These are phyloP conservation scores for Hirundichthys speculiger DNA, from an alignment of 2,113 vertebrate genomes.

Conservation along the genomic window DNA sequence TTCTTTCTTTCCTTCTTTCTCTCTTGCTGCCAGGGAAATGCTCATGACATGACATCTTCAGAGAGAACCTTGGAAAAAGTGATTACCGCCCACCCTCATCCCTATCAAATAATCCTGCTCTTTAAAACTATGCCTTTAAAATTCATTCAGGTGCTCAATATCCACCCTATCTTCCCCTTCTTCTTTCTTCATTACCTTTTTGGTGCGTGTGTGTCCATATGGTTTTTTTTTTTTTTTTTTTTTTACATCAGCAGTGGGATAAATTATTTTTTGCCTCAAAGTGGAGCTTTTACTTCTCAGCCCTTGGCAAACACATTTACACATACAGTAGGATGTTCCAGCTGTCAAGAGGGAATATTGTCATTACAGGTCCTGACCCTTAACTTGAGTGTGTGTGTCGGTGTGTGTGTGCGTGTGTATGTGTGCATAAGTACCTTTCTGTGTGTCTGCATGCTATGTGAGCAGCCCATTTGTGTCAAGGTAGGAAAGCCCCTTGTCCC, in stretches of 20 bases:
- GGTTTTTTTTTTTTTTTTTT: not conserved
- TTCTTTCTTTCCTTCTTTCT: constrained; percentile 18
- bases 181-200: constrained; percentile 23
- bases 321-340: constrained; percentile 19
- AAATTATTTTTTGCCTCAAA: constrained; percentile 32
- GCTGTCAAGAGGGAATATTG: constrained; percentile 43
- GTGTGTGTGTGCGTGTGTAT: constrained; percentile 1
- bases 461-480: not conserved
- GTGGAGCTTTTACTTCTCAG: constrained; percentile 29
- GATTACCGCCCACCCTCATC: constrained; percentile 50
- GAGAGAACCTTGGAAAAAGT: constrained; percentile 76
- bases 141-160: constrained; percentile 21
- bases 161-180: constrained; percentile 1
- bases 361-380: constrained; percentile 38
- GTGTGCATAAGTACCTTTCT: not conserved
- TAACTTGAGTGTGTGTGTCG: constrained; percentile 23
- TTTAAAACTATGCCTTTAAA: constrained; percentile 15
- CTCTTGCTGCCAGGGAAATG: constrained; percentile 76
- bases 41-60: constrained; percentile 88
- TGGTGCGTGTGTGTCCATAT: not conserved
- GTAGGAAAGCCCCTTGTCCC: constrained; percentile 50
- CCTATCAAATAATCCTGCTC: constrained; percentile 55
- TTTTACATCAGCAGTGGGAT: constrained; percentile 12
- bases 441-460: constrained; percentile 11
- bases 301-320: constrained; percentile 35